phyloP scores from a whole-genome alignment of 2,797 vertebrate species.

The Benthosema pterotum region DNA sequence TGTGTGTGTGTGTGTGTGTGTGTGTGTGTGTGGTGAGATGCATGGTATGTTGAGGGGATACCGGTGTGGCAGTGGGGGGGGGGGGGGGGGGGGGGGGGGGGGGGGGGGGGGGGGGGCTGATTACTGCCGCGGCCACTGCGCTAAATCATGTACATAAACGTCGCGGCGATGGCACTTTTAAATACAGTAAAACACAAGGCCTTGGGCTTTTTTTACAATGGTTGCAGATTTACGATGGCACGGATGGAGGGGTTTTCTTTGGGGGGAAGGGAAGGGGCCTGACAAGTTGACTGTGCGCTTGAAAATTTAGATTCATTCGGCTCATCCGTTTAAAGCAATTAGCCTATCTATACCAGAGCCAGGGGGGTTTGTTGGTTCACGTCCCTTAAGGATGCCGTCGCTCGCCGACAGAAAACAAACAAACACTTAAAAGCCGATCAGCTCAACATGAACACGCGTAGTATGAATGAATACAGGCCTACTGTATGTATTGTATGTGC shows the following conservation, averaged over 20 bases:
- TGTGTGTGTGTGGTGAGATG: conserved; percentile 15
- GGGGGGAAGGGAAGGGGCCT: neutral
- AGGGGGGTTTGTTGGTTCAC: conserved; percentile 12
- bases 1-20: neutral
- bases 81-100: conserved; percentile 8
- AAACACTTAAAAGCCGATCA: neutral
- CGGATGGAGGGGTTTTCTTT: conserved; percentile 33
- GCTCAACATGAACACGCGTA: too few species aligned
- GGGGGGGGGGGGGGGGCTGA: too few species aligned
- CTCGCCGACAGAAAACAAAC: conserved; percentile 24
- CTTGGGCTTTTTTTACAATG: conserved; percentile 35
- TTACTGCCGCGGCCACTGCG: neutral
- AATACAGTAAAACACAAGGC: conserved; percentile 27
- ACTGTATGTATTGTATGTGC: too few species aligned
- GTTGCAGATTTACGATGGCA: conserved; percentile 37
- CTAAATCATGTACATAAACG: conserved; percentile 40
- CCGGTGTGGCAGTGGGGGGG: conserved; percentile 17
- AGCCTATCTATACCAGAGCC: neutral
- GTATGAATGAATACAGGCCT: too few species aligned
- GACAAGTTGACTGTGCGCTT: conserved; percentile 20
- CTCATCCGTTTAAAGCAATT: conserved; percentile 26
- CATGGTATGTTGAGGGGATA: conserved; percentile 12
- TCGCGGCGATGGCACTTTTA: conserved; percentile 38
- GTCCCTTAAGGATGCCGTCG: neutral
- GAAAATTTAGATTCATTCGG: conserved; percentile 14